Base-by-base conservation (phyloP, 2,888 invertebrate species). In the Eurytoma californica region DNA sequence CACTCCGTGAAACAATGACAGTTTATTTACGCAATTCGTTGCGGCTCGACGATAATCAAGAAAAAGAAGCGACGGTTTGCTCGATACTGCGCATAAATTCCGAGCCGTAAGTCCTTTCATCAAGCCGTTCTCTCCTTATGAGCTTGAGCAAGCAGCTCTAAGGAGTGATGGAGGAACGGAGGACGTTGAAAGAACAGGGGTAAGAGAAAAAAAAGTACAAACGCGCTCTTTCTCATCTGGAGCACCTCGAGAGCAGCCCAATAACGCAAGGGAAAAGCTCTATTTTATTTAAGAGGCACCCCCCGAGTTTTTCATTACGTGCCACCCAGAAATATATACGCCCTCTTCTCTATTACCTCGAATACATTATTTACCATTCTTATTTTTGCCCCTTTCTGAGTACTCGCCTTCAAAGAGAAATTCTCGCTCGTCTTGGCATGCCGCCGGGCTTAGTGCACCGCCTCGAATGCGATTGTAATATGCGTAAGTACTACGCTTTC, bases 241-340 rank as follows among this genome's bases (percentile, higher is more conserved):
- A 84, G 87, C 86, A 28, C 66, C 39, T 39, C 39, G 39, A 39
- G 39, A 39, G 39, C 39, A 39, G 39, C 39, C 39, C 79, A 70
- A 74, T 66, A 79, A 75, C 58, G 72, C 63, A 47, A 67, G 55
- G 86, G 85, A 86, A 87, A 86, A 85, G 86, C 86, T 89, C 87
- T 89, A 89, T 88, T 90, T 90, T 89, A 89, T 89, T 90, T 88
- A 89, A 89, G 87, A 86, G 85, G 77, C 82, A 65, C 82, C 69
- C 72, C 85, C 82, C 85, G 86, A 85, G 86, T 90, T 89, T 90
- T 90, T 90, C 89, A 90, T 90, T 89, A 89, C 86, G 84, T 87
- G n/a, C 87, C 87, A 86, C 88, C 86, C 55, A 75, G 28, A 30
- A 66, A 72, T 81, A 80, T 79, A 75, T 81, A 80, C 63, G 78